Conservation (phyloP, 2,888 invertebrate genomes). For the Endomychus coccineus region DNA sequence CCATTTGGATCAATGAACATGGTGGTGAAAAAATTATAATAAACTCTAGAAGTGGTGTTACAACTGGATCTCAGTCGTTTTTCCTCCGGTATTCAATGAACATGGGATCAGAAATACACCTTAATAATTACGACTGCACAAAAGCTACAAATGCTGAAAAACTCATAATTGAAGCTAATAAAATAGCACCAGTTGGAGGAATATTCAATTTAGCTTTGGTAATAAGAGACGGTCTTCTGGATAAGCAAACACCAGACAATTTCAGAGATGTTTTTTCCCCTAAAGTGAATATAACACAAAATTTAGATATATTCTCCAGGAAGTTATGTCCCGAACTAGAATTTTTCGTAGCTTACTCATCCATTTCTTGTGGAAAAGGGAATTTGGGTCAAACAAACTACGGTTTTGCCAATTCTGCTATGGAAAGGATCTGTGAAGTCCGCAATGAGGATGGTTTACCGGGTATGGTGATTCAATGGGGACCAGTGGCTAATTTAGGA, state of each 20-base stretch:
- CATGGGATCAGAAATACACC: slow-evolving; percentile 30
- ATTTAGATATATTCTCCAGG: slow-evolving; percentile 50
- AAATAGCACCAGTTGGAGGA: slow-evolving; percentile 52
- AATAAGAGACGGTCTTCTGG: slow-evolving; percentile 48
- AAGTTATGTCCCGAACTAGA: slow-evolving; percentile 41
- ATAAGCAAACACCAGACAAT: slow-evolving; percentile 47
- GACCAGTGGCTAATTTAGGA: slow-evolving; percentile 28
- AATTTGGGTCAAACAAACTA: slow-evolving; percentile 29
- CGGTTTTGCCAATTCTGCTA: slow-evolving; percentile 28
- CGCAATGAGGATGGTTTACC: slow-evolving; percentile 24
- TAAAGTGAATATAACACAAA: slow-evolving; percentile 53
- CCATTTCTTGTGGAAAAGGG: slow-evolving; percentile 26
- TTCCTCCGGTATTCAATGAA: slow-evolving; percentile 51
- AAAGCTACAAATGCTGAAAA: slow-evolving; percentile 39
- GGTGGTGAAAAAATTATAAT: slow-evolving; percentile 76
- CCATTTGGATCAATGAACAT: slow-evolving; percentile 71
- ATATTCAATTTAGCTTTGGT: slow-evolving; percentile 59
- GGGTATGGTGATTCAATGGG: slow-evolving; percentile 29
- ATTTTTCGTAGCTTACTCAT: slow-evolving; percentile 28
- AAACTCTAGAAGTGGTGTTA: slow-evolving; percentile 76
- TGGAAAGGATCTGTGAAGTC: slow-evolving; percentile 29
- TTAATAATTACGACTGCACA: slow-evolving; percentile 42
- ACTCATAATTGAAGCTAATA: slow-evolving; percentile 39
- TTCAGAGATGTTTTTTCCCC: slow-evolving; percentile 50
- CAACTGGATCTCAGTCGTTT: slow-evolving; percentile 74